phyloP scores from a whole-genome alignment of 2,797 vertebrate species.

The Phalanger gymnotis region DNA sequence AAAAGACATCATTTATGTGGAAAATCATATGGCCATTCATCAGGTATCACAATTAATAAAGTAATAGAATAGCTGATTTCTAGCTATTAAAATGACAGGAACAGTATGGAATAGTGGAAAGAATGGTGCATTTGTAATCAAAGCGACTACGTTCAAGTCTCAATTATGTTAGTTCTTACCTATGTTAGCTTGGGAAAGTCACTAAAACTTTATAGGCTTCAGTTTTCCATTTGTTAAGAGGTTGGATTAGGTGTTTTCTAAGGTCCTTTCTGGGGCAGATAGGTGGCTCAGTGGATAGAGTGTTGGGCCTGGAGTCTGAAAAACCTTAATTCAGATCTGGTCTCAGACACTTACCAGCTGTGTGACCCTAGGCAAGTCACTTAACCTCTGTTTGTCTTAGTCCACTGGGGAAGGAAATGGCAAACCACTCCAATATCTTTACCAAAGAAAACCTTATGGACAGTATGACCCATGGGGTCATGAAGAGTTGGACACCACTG shows the following conservation, averaged over 20 bases:
- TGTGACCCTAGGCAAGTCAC: no score
- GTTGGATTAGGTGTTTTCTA: not conserved
- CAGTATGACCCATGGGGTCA: not conserved
- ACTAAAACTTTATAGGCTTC: not conserved
- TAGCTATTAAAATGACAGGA: not conserved
- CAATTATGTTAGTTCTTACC: not conserved
- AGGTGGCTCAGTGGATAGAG: not conserved
- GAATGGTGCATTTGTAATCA: not conserved
- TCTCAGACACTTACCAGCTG: not conserved
- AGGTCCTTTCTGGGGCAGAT: not conserved
- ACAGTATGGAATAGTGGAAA: not conserved
- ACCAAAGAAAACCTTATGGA: not conserved
- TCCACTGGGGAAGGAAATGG: no score
- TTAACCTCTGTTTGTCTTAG: no score
- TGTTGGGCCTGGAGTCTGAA: not conserved
- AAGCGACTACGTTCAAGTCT: not conserved
- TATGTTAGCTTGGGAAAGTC: not conserved
- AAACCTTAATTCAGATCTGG: not conserved
- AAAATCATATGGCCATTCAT: not conserved
- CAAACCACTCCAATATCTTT: not conserved
- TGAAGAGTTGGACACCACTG: not conserved
- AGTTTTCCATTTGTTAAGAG: not conserved
- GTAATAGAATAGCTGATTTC: not conserved
- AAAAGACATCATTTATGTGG: not conserved
- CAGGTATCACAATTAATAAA: not conserved